Conservation (phyloP, 1,140 invertebrate species). For the Agrilus planipennis region DNA sequence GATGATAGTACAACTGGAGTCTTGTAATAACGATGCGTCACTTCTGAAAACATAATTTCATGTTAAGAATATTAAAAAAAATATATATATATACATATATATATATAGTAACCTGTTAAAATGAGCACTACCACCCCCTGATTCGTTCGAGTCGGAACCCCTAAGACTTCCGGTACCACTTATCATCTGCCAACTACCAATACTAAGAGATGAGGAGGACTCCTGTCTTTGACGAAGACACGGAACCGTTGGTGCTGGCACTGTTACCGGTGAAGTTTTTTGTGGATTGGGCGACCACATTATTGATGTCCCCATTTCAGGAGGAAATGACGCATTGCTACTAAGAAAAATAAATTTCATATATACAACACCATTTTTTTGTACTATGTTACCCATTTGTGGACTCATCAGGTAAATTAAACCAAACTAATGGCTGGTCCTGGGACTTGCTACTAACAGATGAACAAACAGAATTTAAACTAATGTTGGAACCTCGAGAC, state of each 20-base stretch:
- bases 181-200: slow-evolving; percentile 56
- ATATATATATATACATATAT: slow-evolving; percentile 1
- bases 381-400: slow-evolving; percentile 31
- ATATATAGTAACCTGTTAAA: neutral
- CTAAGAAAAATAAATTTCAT: slow-evolving; percentile 32
- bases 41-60: slow-evolving; percentile 4
- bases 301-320: slow-evolving; percentile 13
- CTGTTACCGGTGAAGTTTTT: slow-evolving; percentile 28
- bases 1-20: slow-evolving; percentile 9
- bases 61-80: neutral
- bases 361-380: slow-evolving; percentile 24
- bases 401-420: slow-evolving; percentile 33
- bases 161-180: slow-evolving; percentile 56
- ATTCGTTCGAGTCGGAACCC: slow-evolving; percentile 32
- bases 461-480: slow-evolving; percentile 44
- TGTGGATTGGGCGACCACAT: slow-evolving; percentile 8
- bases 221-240: slow-evolving; percentile 46
- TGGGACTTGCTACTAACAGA: slow-evolving; percentile 44
- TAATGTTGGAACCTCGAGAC: slow-evolving; percentile 41
- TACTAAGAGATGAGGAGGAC: slow-evolving; percentile 40
- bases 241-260: slow-evolving; percentile 31
- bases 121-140: neutral
- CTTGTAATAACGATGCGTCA: slow-evolving; percentile 8
- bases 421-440: slow-evolving; percentile 36
- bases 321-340: slow-evolving; percentile 47